These are phyloP conservation scores for Mus spretus DNA, from an alignment of 2,797 vertebrate species.

Conservation along the genomic window DNA sequence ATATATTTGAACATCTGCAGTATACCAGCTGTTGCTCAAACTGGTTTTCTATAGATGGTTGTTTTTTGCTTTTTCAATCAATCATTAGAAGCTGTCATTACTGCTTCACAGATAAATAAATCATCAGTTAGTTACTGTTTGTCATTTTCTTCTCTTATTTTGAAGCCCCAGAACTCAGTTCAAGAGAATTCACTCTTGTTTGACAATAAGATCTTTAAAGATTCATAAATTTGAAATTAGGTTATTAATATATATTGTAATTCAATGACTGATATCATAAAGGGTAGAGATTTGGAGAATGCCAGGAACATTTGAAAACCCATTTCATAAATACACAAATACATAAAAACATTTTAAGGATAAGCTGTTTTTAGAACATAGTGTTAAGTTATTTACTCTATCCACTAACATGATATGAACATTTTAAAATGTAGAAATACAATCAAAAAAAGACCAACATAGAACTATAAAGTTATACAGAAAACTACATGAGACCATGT, in stretches of 20 bases:
- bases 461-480: neutral
- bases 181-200: neutral
- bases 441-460: neutral
- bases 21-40: neutral
- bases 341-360: neutral
- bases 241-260: neutral
- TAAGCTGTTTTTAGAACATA: neutral
- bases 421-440: neutral
- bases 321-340: neutral
- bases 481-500: neutral
- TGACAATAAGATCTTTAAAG: neutral
- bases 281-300: neutral
- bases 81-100: neutral
- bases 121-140: neutral
- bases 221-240: neutral
- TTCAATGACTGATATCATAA: neutral
- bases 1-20: constrained; percentile 47
- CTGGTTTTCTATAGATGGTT: constrained; percentile 29
- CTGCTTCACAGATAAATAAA: constrained; percentile 40
- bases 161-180: neutral
- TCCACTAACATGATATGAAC: neutral
- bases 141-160: neutral
- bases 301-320: neutral
- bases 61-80: neutral
- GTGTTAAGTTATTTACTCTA: neutral